A percentile compares a stretch with the other conserved stretches of the same genome.
Conservation (phyloP, 2,888 invertebrate genomes). For the Timema cristinae region DNA sequence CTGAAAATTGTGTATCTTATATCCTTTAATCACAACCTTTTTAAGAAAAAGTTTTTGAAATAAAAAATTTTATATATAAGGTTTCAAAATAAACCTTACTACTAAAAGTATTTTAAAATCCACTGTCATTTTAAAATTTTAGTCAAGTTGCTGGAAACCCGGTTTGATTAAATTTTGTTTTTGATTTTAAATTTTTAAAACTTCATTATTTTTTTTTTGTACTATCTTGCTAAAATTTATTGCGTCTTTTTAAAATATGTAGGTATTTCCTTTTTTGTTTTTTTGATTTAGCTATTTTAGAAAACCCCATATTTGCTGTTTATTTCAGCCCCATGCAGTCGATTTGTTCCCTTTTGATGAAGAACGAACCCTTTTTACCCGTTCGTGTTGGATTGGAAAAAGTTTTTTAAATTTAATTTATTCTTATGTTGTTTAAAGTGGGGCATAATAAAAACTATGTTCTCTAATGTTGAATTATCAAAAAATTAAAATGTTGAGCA, state of each 20-base stretch:
- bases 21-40: no score
- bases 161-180: no score
- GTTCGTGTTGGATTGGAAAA: slow-evolving; percentile 42
- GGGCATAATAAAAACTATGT: no score
- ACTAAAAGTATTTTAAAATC: background rate
- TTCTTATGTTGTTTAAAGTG: no score
- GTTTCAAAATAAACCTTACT: no score
- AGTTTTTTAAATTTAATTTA: no score
- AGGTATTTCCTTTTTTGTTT: background rate
- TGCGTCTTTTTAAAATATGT: background rate
- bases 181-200: background rate
- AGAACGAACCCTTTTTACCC: slow-evolving; percentile 52
- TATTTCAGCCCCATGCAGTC: slow-evolving; percentile 55
- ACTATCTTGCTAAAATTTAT: background rate
- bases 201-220: background rate
- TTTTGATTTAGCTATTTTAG: slow-evolving; percentile 45
- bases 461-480: no score
- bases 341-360: slow-evolving; percentile 59
- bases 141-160: no score
- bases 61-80: no score
- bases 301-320: slow-evolving; percentile 58
- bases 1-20: no score
- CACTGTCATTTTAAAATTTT: background rate
- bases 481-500: no score
- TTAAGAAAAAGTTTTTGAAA: no score